Evolutionary conservation across 2,797 vertebrate genomes (phyloP), one percentile per base, ranked within the genome.

Genomic region (Hoplostethus mediterraneus): DNA sequence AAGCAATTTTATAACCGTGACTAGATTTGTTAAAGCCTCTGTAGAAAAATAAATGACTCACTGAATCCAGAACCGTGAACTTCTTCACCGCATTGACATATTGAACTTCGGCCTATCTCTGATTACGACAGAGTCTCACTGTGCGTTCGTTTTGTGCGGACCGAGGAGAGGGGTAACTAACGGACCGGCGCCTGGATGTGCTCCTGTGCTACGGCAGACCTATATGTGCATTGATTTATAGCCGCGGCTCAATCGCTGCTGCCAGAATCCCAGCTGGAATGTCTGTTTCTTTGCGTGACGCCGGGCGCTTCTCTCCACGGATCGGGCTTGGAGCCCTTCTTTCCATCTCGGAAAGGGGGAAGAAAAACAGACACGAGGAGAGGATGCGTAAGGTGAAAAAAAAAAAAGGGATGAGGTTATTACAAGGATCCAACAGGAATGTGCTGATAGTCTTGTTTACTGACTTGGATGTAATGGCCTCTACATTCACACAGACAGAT

Each of bases 1-100:
- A 14, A 40, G 33, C 12, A 12, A 55, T 52, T 8, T 17, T 44
- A 57, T n/a, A 61, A 57, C n/a, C 21, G 45, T 58, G 54, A 65
- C 2, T 44, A 2, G 17, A 62, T 63, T 66, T 77, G 4, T 52
- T 67, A 48, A 28, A 28, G 12, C 0, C 48, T 47, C 58, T 31
- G 68, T 6, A 53, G 33, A 28, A 31, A 30, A 53, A 56, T n/a
- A n/a, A 36, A 14, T 30, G 38, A 13, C n/a, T 16, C 13, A n/a
- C 1, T 71, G 4, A 63, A 73, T 80, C 52, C 56, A 63, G 40
- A 76, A 31, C 2, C 16, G 12, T 54, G 59, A 48, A 69, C 13
- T 56, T 68, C 25, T 67, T 60, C 10, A 9, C n/a, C 25, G 52
- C 0, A 42, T 78, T 78, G 88, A 21, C 60, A 63, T 86, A 69